Conservation (phyloP, 1,140 invertebrate genomes). For the Arctopsyche grandis region DNA sequence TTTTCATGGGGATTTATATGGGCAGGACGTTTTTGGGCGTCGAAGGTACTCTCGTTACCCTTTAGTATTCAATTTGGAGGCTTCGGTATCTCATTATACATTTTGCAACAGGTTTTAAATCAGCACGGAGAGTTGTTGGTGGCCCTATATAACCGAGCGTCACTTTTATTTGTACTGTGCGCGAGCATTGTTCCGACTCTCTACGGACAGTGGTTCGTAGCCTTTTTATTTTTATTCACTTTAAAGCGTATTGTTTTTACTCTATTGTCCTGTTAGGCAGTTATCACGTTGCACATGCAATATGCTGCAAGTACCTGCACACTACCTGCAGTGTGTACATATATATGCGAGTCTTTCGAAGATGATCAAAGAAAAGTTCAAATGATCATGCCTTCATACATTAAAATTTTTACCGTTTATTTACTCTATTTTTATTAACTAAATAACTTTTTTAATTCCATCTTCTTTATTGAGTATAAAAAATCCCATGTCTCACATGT, state of each 20-base stretch:
- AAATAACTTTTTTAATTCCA: too few species aligned
- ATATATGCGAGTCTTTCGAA: not conserved
- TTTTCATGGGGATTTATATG: conserved; percentile 8
- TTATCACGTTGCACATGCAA: conserved; percentile 41
- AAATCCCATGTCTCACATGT: too few species aligned
- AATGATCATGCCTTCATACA: too few species aligned
- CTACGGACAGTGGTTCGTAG: conserved; percentile 30
- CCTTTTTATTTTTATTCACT: conserved; percentile 23
- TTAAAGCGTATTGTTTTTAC: conserved; percentile 41
- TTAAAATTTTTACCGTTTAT: too few species aligned
- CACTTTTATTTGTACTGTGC: conserved; percentile 45
- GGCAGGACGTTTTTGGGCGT: conserved; percentile 2
- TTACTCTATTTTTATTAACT: too few species aligned
- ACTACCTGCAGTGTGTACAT: too few species aligned
- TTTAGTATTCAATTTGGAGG: conserved; percentile 30
- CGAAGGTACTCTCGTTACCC: conserved; percentile 23
- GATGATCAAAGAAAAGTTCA: too few species aligned
- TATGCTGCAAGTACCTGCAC: not conserved
- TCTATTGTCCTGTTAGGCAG: conserved; percentile 49
- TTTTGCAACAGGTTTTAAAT: conserved; percentile 35
- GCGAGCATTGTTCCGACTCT: conserved; percentile 47
- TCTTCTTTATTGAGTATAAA: too few species aligned
- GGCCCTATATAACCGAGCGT: conserved; percentile 31
- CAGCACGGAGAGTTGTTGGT: not conserved
- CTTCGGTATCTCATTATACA: conserved; percentile 32